Evolutionary conservation across 2,888 invertebrate species (phyloP).

Genomic region (Philonicus albiceps): DNA sequence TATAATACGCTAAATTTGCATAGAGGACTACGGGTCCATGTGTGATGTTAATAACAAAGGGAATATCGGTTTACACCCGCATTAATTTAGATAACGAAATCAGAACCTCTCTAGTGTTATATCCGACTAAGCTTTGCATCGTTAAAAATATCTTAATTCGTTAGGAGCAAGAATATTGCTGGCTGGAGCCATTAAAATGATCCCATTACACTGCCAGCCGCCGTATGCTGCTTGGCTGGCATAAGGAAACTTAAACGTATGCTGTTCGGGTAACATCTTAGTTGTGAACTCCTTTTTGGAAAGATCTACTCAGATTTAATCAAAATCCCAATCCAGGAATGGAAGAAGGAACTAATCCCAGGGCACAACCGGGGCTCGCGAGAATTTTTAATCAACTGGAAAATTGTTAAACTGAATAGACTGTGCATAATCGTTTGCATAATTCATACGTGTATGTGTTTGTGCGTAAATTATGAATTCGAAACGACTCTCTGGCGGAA

Average conservation of each 20-base stretch:
- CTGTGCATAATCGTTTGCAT: slow-evolving; percentile 7
- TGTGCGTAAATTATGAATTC: slow-evolving; percentile 28
- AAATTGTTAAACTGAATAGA: slow-evolving; percentile 3
- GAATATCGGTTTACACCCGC: not conserved
- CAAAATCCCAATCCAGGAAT: not conserved
- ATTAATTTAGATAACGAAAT: not conserved
- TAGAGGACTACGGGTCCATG: not conserved
- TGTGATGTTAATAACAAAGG: not conserved
- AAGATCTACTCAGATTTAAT: not conserved
- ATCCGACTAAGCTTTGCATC: not conserved
- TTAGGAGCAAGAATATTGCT: not conserved
- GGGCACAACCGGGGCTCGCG: not conserved
- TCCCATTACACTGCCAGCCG: not conserved
- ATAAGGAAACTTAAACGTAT: not conserved
- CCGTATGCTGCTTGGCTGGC: not conserved
- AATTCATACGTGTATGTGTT: not conserved
- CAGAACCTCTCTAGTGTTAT: not conserved
- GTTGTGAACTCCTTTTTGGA: not conserved
- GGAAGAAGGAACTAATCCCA: not conserved
- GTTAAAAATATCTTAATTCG: not conserved
- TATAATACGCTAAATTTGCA: not conserved
- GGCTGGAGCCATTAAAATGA: not conserved
- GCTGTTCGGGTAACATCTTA: not conserved
- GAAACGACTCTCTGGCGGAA: not conserved
- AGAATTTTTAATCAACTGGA: slow-evolving; percentile 24